phyloP scores from a whole-genome alignment of 2,888 invertebrate species.

The Tetanocera ferruginea region DNA sequence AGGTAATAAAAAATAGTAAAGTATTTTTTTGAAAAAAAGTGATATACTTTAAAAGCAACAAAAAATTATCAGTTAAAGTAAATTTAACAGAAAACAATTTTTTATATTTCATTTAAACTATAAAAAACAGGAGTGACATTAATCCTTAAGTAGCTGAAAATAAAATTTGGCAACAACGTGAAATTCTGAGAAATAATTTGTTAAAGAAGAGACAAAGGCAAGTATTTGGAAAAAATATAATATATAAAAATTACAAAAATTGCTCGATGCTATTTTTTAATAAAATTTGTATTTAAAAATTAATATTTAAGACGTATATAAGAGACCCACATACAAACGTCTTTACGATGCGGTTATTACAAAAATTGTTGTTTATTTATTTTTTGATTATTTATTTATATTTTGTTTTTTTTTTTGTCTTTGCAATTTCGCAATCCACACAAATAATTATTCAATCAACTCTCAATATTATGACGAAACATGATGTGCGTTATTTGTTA shows the following conservation, averaged over 20 bases:
- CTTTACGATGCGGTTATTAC: no score
- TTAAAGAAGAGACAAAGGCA: neutral
- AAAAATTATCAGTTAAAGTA: neutral
- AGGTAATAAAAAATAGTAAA: neutral
- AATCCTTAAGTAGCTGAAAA: neutral
- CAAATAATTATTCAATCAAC: neutral
- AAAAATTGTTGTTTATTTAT: no score
- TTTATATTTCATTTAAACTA: no score
- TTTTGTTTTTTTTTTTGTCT: neutral
- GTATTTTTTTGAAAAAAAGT: no score
- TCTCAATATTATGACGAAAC: neutral
- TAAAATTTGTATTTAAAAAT: no score
- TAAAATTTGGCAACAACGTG: neutral
- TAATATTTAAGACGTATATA: no score
- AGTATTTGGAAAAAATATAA: neutral
- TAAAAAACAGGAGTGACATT: neutral
- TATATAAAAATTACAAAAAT: neutral
- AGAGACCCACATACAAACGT: no score
- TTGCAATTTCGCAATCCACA: neutral
- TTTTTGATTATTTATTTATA: no score
- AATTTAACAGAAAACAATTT: no score
- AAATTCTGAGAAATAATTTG: neutral
- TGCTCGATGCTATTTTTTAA: no score
- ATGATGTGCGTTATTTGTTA: neutral
- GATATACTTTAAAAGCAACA: no score